These are phyloP conservation scores for Callospermophilus lateralis DNA, from an alignment of 2,113 vertebrate species.

Conservation along the genomic window DNA sequence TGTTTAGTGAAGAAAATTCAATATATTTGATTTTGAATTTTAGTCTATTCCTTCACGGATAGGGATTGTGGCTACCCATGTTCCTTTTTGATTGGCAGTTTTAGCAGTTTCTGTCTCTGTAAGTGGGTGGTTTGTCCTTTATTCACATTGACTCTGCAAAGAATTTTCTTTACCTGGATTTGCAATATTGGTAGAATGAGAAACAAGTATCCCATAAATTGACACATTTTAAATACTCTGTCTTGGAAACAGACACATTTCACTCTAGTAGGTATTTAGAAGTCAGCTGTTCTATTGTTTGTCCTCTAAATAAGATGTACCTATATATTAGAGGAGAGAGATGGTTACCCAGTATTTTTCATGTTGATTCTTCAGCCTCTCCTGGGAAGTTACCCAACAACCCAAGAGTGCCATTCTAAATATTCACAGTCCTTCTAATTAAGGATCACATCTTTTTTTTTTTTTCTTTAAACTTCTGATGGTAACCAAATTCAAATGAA, in stretches of 20 bases:
- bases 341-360: not conserved
- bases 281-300: not conserved
- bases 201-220: not conserved
- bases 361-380: not conserved
- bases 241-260: not conserved
- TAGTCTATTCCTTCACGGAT: not conserved
- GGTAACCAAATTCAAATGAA: not conserved
- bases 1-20: not conserved
- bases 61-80: not conserved
- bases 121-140: not conserved
- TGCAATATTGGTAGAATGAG: not conserved
- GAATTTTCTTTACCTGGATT: not conserved
- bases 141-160: not conserved
- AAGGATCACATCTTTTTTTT: not conserved
- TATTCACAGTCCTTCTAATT: not conserved
- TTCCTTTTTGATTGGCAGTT: not conserved
- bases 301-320: not conserved
- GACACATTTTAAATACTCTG: not conserved
- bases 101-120: not conserved
- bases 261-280: not conserved
- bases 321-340: not conserved
- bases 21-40: not conserved
- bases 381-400: not conserved
- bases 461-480: not conserved
- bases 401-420: not conserved